Evolutionary conservation across 2,888 invertebrate species (phyloP), one percentile per base, ranked within the genome.

Genomic region (Cyaniris semiargus): DNA sequence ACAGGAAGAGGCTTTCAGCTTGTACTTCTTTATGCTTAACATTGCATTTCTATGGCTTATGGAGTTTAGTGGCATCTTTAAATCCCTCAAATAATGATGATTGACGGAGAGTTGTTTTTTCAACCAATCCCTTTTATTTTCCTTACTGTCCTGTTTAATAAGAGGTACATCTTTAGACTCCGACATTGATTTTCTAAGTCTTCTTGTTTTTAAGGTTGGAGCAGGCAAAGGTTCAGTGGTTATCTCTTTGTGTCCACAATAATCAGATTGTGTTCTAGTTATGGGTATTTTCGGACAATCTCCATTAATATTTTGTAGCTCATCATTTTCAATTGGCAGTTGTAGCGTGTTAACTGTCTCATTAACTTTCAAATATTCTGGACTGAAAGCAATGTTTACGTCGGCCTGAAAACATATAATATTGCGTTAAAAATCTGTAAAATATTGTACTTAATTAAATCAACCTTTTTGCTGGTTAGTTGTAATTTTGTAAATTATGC

Each of bases 41-140:
- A 97, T 96, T 6, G 98, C 97, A 70, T 97, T 97, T 74, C 98
- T 96, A 88, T 98, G 97, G 88, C 97, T 97, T 81, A 98, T 96
- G 0, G 97, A 97, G 85, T 97, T 97, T 80, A 97, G 94, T 82
- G 97, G 97, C 85, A 96, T 94, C 83, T 95, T 95, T 78, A 96
- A 94, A 83, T 96, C 95, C 86, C 96, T 96, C 79, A 97, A 94
- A 85, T 97, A 97, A 83, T 96, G 95, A 78, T 96, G 96, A 83
- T 95, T 94, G 1, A 95, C 94, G 23, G 95, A 94, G 74, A 94
- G 79, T 79, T 93, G 94, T 80, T 93, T 94, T 82, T 91, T 94
- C 3, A 94, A 80, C 94, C 94, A 94, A 80, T 93, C 94, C 56
- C 90, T 87, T 80, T 86, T 90, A 78, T 92, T 93, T 77, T 90